Evolutionary conservation across 2,888 invertebrate species (phyloP).

Genomic region (Orthonychiurus folsomi): DNA sequence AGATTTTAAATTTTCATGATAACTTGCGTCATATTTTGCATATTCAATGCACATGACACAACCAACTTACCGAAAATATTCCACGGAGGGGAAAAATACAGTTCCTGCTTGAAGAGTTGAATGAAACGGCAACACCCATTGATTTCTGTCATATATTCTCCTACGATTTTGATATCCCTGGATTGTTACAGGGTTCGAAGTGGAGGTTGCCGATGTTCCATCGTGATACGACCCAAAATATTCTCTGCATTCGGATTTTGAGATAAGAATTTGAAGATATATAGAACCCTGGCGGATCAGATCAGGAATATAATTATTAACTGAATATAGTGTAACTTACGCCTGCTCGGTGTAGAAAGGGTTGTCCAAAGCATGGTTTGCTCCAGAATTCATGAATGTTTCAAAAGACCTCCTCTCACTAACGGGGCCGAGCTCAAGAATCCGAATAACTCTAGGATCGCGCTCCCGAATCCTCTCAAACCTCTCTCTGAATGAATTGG

Average conservation of each 20-base stretch:
- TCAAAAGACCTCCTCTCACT: conserved; percentile 3
- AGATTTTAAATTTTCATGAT: not conserved
- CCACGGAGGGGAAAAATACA: conserved; percentile 28
- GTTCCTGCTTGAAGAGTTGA: conserved; percentile 27
- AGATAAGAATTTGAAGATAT: too few relatives aligned
- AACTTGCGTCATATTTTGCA: not conserved
- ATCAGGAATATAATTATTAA: not conserved
- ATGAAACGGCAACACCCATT: conserved; percentile 35
- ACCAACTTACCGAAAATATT: conserved; percentile 29
- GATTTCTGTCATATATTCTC: conserved; percentile 35
- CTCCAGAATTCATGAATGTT: not conserved
- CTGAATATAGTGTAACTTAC: not conserved
- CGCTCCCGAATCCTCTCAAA: not conserved
- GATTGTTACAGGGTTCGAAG: not conserved
- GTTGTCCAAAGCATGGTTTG: not conserved
- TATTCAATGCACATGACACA: too few relatives aligned
- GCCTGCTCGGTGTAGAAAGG: conserved; percentile 7
- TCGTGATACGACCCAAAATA: conserved; percentile 4
- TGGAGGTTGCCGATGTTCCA: not conserved
- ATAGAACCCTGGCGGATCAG: too few relatives aligned
- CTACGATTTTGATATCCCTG: conserved; percentile 18
- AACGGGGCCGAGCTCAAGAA: conserved; percentile 9
- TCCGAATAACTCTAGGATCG: conserved; percentile 7
- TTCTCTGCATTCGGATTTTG: not conserved
- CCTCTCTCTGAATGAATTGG: not conserved